Evolutionary conservation across 2,113 vertebrate genomes (phyloP).

Genomic region (Amblyornis subalaris): DNA sequence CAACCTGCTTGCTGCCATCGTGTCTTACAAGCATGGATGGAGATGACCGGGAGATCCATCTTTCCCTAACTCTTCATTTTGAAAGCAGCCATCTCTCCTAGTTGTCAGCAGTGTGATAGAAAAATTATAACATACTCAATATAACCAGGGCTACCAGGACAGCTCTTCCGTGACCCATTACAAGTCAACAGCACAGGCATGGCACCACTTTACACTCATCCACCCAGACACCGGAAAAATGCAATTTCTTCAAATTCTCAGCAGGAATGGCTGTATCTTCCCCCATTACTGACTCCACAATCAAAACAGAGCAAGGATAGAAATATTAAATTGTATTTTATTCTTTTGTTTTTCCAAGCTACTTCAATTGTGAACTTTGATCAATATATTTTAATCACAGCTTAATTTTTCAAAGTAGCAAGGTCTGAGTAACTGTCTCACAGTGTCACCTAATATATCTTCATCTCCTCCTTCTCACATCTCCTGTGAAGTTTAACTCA

Average conservation of each 20-base stretch:
- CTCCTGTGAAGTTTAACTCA: background rate
- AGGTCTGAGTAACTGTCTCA: background rate
- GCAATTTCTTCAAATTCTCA: background rate
- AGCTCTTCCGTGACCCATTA: fast-evolving
- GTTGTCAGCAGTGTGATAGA: background rate
- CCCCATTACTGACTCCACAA: background rate
- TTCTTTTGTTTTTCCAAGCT: background rate
- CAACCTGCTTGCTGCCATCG: fast-evolving
- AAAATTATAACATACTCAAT: background rate
- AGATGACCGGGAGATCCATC: background rate
- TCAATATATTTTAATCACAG: background rate
- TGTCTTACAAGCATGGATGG: background rate
- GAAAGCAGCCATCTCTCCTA: background rate
- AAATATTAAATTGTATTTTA: background rate
- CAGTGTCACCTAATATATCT: background rate
- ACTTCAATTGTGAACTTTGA: background rate
- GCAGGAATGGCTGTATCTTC: background rate
- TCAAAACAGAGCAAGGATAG: background rate
- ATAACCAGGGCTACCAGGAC: background rate
- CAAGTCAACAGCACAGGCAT: background rate
- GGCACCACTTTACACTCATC: background rate
- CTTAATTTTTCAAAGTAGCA: background rate
- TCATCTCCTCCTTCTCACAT: background rate
- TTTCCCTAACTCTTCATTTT: background rate
- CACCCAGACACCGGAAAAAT: background rate